Conservation (phyloP, 2,888 invertebrate genomes). For the Latheticus oryzae region DNA sequence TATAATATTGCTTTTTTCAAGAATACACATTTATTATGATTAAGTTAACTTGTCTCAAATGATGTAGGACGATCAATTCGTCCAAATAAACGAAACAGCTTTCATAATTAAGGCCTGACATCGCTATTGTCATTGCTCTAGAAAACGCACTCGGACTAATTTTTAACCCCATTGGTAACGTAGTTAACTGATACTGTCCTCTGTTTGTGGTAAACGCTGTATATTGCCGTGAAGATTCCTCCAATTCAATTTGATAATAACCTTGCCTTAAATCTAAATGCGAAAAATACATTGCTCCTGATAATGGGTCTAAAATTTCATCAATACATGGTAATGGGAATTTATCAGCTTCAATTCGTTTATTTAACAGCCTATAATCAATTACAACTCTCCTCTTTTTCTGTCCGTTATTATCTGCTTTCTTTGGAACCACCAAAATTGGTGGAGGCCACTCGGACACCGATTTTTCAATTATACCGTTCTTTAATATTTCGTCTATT, state of each 20-base stretch:
- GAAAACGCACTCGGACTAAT: constrained; percentile 48
- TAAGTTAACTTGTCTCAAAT: constrained; percentile 3
- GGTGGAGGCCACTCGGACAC: constrained; percentile 45
- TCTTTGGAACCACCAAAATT: constrained; percentile 42
- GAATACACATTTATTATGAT: constrained; percentile 2
- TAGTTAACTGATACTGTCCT: constrained; percentile 48
- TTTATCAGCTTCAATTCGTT: constrained; percentile 41
- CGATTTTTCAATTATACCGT: constrained; percentile 47
- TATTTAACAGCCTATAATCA: constrained; percentile 41
- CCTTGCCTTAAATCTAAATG: constrained; percentile 41
- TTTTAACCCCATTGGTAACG: constrained; percentile 49
- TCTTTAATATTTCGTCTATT: constrained; percentile 45
- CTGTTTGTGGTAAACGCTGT: constrained; percentile 47
- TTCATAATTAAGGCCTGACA: constrained; percentile 46
- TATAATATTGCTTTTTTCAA: constrained; percentile 4
- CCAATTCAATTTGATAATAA: constrained; percentile 3
- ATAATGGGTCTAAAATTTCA: constrained; percentile 48
- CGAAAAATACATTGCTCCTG: constrained; percentile 48
- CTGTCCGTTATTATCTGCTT: constrained; percentile 20
- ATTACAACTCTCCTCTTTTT: constrained; percentile 40
- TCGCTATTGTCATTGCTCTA: constrained; percentile 47
- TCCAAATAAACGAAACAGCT: constrained; percentile 33
- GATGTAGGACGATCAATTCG: not conserved
- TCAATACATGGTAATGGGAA: constrained; percentile 46
- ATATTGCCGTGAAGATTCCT: constrained; percentile 43